phyloP scores from a whole-genome alignment of 37 sponge, comb jelly and placozoan species.

The Oopsacas minuta region DNA sequence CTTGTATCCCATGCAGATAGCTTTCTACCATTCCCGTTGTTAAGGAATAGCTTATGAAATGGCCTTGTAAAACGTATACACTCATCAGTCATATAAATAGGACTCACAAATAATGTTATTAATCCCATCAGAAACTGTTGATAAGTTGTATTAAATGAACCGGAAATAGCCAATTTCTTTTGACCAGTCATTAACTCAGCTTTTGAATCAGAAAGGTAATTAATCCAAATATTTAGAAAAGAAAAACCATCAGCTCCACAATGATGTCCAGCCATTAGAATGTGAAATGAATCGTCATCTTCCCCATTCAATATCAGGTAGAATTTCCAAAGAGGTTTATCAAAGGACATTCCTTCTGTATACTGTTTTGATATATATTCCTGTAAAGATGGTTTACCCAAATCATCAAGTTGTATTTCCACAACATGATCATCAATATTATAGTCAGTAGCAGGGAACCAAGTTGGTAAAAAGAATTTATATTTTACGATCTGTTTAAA shows the following conservation, averaged over 20 bases:
- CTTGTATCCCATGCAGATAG: neutral
- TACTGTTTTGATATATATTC: neutral
- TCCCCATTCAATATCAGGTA: neutral
- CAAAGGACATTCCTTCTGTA: neutral
- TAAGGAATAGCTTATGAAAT: neutral
- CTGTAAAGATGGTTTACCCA: neutral
- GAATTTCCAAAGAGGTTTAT: neutral
- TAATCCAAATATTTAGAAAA: neutral
- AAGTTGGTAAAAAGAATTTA: slow-evolving; percentile 12
- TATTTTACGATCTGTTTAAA: neutral
- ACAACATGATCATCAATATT: neutral
- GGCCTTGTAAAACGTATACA: neutral
- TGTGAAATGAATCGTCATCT: neutral
- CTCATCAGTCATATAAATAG: neutral
- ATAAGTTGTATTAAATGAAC: neutral
- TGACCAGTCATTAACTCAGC: neutral
- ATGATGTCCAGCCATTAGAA: neutral
- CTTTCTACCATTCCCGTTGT: neutral
- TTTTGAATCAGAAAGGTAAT: neutral
- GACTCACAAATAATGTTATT: neutral
- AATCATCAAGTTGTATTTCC: neutral
- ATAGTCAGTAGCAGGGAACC: neutral
- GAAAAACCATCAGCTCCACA: neutral
- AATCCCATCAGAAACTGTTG: neutral
- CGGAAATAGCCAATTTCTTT: neutral